Conservation (phyloP, 2,113 vertebrate species). For the Mugil cephalus region DNA sequence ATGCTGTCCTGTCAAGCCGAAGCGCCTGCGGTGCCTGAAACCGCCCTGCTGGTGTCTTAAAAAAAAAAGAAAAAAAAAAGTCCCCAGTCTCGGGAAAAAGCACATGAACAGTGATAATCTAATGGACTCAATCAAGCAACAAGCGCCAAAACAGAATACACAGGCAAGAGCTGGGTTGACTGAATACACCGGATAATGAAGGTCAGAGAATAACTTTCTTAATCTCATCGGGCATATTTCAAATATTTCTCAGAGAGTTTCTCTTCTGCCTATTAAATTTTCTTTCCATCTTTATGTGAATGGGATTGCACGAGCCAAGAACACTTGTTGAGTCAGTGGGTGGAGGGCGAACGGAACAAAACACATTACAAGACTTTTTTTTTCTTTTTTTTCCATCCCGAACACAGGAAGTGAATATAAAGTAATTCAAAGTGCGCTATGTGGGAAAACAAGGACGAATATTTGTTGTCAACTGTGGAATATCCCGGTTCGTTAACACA, state of each 20-base stretch:
- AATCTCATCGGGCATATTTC: slow-evolving; percentile 45
- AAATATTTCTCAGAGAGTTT: slow-evolving; percentile 56
- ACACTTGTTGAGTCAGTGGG: slow-evolving; percentile 64
- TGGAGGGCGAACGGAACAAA: slow-evolving; percentile 45
- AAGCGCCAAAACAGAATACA: slow-evolving; percentile 54
- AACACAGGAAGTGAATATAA: slow-evolving; percentile 51
- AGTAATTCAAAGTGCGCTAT: slow-evolving; percentile 35
- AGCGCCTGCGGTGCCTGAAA: not conserved
- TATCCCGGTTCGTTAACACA: slow-evolving; percentile 18
- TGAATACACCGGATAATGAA: slow-evolving; percentile 46
- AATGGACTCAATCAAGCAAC: slow-evolving; percentile 61
- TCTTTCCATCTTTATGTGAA: slow-evolving; percentile 43
- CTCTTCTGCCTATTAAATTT: slow-evolving; percentile 46
- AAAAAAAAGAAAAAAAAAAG: slow-evolving; percentile 45
- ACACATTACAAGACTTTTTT: slow-evolving; percentile 36
- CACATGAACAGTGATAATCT: slow-evolving; percentile 57
- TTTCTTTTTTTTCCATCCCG: slow-evolving; percentile 33
- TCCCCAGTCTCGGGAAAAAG: slow-evolving; percentile 11
- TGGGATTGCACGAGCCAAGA: slow-evolving; percentile 48
- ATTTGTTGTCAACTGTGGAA: slow-evolving; percentile 18
- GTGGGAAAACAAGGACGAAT: slow-evolving; percentile 13
- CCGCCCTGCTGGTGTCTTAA: slow-evolving; percentile 8
- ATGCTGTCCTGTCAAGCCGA: slow-evolving; percentile 42
- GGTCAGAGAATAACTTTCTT: slow-evolving; percentile 28
- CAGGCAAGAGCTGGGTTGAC: slow-evolving; percentile 19